Conservation (phyloP, 1,140 invertebrate species). For the Zophobas morio region DNA sequence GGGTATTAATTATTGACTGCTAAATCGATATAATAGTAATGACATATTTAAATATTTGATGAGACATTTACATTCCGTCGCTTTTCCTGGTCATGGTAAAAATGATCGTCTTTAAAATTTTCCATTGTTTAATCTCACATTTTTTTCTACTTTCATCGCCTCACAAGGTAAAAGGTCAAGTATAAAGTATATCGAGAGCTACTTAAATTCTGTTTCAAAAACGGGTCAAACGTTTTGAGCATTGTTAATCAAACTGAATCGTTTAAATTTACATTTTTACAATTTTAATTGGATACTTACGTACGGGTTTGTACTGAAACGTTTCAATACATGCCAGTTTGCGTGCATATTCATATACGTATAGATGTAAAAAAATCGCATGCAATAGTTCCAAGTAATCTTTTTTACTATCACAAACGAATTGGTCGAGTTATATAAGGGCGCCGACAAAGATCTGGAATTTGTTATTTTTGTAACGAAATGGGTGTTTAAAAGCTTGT, state of each 20-base stretch:
- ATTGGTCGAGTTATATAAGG: not conserved
- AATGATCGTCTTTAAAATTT: no score
- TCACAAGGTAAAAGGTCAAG: no score
- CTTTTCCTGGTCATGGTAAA: no score
- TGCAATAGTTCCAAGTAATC: not conserved
- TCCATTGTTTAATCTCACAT: no score
- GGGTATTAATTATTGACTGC: not conserved
- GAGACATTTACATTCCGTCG: not conserved
- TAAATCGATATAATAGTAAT: not conserved
- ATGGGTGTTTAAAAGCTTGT: no score
- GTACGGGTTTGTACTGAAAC: not conserved
- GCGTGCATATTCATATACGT: not conserved
- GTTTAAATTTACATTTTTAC: no score
- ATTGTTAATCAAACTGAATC: no score
- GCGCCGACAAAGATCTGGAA: not conserved
- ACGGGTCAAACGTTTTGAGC: no score
- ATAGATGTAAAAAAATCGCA: not conserved
- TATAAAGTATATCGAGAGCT: no score
- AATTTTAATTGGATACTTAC: not conserved
- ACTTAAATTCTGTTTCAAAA: no score
- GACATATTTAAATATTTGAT: conserved; percentile 1
- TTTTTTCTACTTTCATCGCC: no score
- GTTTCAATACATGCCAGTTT: not conserved
- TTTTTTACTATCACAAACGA: not conserved
- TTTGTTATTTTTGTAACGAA: no score